Evolutionary conservation across 2,797 vertebrate species (phyloP).

Genomic region (Eutrigla gurnardus): DNA sequence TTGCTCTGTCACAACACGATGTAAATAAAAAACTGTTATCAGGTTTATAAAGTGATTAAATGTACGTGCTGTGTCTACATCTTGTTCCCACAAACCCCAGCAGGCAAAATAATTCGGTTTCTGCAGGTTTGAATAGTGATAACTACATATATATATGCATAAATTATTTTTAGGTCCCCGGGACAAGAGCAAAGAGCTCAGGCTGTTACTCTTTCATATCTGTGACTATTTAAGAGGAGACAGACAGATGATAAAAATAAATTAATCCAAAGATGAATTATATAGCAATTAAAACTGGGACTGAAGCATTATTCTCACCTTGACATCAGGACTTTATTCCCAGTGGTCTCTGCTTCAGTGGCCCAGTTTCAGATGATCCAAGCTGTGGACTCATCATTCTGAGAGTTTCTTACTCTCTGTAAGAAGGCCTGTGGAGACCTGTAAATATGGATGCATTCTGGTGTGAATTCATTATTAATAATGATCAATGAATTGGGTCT

Average conservation of each 20-base stretch:
- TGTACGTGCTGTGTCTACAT: background rate
- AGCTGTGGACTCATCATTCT: slow-evolving; percentile 7
- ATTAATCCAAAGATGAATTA: slow-evolving; percentile 22
- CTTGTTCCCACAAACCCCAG: background rate
- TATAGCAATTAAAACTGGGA: slow-evolving; percentile 39
- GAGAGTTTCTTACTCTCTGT: slow-evolving; percentile 1
- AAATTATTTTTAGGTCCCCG: background rate
- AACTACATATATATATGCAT: background rate
- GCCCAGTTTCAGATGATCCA: slow-evolving; percentile 24
- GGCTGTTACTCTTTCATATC: background rate
- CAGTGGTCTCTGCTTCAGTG: slow-evolving; percentile 25
- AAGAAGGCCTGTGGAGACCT: slow-evolving; percentile 4
- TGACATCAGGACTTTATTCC: slow-evolving; percentile 34
- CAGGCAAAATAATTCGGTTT: background rate
- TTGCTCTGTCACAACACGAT: background rate
- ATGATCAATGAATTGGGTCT: background rate
- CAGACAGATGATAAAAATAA: slow-evolving; percentile 2
- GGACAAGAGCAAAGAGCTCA: background rate
- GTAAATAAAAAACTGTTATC: slow-evolving; percentile 6
- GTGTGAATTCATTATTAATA: background rate
- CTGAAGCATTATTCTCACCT: slow-evolving; percentile 18
- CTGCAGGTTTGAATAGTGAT: background rate
- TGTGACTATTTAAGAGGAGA: slow-evolving; percentile 16
- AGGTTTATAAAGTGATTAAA: background rate
- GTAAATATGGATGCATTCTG: slow-evolving; percentile 9